Percentiles rank a stretch among this genome's conserved stretches.
phyloP scores from a whole-genome alignment of 2,888 invertebrate genomes.

The Drosophila pullipes region DNA sequence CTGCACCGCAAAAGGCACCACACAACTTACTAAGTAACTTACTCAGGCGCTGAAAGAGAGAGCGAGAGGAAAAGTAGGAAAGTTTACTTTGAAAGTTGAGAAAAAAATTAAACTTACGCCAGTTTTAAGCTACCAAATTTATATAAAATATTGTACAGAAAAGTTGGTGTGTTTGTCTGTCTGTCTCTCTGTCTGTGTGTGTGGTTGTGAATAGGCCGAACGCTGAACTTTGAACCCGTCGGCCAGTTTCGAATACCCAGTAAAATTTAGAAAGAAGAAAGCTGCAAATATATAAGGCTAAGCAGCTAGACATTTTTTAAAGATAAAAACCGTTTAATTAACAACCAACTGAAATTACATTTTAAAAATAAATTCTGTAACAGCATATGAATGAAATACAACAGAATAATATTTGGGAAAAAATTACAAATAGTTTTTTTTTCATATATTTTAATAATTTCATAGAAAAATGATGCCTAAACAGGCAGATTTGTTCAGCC shows the following conservation, averaged over 20 bases:
- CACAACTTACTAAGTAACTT: constrained; percentile 48
- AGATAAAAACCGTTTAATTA: not conserved
- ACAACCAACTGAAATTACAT: not conserved
- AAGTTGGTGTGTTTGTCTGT: constrained; percentile 35
- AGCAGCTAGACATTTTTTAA: not conserved
- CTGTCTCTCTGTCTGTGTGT: constrained; percentile 9
- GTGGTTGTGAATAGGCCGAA: constrained; percentile 40
- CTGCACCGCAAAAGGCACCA: constrained; percentile 20
- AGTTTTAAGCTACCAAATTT: constrained; percentile 75
- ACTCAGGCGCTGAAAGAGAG: constrained; percentile 21
- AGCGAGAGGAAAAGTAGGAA: constrained; percentile 37
- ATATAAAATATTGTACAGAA: constrained; percentile 64
- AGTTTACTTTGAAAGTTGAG: constrained; percentile 67
- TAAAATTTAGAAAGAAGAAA: not conserved
- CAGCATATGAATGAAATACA: not conserved
- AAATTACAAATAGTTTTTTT: not conserved
- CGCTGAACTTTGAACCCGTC: constrained; percentile 66
- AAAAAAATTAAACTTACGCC: constrained; percentile 70
- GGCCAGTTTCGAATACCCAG: constrained; percentile 11
- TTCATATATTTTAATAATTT: not conserved
- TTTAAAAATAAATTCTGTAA: not conserved
- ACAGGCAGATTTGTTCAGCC: too few species aligned
- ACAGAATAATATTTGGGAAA: not conserved
- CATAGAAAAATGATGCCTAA: not conserved
- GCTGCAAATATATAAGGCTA: not conserved